Evolutionary conservation across 2,888 invertebrate species (phyloP).

Genomic region (Tinea semifulvella): DNA sequence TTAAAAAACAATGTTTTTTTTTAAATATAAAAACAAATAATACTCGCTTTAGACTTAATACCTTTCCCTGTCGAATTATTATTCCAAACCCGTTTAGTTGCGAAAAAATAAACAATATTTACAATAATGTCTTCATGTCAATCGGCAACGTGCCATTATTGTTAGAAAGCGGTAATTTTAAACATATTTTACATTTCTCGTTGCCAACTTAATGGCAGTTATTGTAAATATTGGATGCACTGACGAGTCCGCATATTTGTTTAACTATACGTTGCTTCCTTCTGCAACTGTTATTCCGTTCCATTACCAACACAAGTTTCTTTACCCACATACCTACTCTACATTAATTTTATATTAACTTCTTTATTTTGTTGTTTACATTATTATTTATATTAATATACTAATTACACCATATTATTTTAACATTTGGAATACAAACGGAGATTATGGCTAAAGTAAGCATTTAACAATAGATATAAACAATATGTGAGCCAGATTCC

Average conservation of each 20-base stretch:
- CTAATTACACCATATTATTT: too few relatives aligned
- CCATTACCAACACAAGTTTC: not conserved
- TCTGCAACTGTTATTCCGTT: conserved; percentile 7
- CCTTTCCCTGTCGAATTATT: too few relatives aligned
- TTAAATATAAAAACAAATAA: too few relatives aligned
- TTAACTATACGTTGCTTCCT: conserved; percentile 10
- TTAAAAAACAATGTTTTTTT: too few relatives aligned
- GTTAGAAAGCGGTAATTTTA: conserved; percentile 1
- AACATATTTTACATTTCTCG: conserved; percentile 8
- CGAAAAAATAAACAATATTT: conserved; percentile 2
- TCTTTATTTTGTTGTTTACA: conserved; percentile 9
- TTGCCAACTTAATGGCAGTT: conserved; percentile 2
- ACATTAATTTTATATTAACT: conserved; percentile 6
- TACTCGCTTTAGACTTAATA: too few relatives aligned
- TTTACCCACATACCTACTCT: conserved; percentile 8
- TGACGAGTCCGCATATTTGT: conserved; percentile 12
- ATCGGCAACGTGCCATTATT: not conserved
- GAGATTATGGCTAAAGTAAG: too few relatives aligned
- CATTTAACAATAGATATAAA: too few relatives aligned
- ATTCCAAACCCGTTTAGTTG: too few relatives aligned
- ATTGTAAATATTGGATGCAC: conserved; percentile 10
- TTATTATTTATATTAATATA: too few relatives aligned
- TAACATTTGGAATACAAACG: too few relatives aligned
- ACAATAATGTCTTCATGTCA: conserved; percentile 9
- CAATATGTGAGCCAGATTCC: too few relatives aligned